Evolutionary conservation across 2,113 vertebrate species (phyloP).

Genomic region (Cavia porcellus): DNA sequence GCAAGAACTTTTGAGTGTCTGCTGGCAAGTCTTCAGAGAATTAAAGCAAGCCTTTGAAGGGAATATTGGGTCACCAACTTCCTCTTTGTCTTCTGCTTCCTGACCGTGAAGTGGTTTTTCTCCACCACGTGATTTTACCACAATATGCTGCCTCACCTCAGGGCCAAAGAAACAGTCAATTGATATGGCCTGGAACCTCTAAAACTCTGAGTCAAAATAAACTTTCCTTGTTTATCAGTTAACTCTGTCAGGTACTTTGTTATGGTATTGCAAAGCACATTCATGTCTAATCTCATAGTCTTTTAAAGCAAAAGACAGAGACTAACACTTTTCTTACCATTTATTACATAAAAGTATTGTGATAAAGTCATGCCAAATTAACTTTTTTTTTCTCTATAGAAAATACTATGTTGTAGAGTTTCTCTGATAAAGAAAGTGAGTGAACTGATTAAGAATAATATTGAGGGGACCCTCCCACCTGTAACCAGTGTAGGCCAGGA

Average conservation of each 20-base stretch:
- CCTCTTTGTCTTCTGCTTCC: not conserved
- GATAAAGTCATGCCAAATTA: not conserved
- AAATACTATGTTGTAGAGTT: not conserved
- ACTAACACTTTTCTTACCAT: not conserved
- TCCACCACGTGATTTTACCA: too few relatives aligned
- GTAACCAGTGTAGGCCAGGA: too few relatives aligned
- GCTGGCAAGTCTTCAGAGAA: not conserved
- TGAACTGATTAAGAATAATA: not conserved
- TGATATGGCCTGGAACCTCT: not conserved
- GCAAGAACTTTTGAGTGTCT: not conserved
- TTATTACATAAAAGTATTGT: not conserved
- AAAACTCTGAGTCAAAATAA: not conserved
- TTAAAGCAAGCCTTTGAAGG: not conserved
- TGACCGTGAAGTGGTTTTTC: not conserved
- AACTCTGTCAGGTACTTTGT: not conserved
- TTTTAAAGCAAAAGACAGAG: not conserved
- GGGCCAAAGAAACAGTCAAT: not conserved
- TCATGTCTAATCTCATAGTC: not conserved
- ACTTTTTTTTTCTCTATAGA: not conserved
- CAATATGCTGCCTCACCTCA: not conserved
- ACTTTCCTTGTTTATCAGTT: not conserved
- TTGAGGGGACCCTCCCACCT: not conserved
- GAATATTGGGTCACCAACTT: not conserved
- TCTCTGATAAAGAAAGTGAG: not conserved
- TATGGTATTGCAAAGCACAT: not conserved